These are phyloP conservation scores for Campoplex capitator DNA, from an alignment of 2,888 invertebrate genomes.

Conservation along the genomic window DNA sequence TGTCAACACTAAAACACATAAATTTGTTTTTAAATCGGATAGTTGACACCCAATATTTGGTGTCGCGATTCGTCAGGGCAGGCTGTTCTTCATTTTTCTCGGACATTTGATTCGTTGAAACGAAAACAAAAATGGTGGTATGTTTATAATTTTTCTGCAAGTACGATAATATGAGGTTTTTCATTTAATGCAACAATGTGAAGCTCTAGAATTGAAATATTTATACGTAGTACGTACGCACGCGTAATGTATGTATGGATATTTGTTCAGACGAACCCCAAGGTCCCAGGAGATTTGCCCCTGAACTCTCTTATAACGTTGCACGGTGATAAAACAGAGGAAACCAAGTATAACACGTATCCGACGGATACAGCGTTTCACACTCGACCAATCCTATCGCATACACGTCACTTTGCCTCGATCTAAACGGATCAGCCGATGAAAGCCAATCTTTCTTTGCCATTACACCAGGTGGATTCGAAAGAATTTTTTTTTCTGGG, in stretches of 20 bases:
- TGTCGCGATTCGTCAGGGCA: too few species aligned
- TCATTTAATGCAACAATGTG: background rate
- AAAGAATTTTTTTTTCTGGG: background rate
- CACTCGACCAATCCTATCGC: conserved; percentile 80
- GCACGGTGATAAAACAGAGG: conserved; percentile 26
- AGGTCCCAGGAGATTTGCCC: conserved; percentile 74
- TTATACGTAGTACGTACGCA: background rate
- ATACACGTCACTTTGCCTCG: conserved; percentile 63
- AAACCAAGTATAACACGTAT: conserved; percentile 62
- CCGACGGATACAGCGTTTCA: conserved; percentile 78
- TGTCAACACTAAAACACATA: too few species aligned
- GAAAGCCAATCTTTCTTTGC: conserved; percentile 40
- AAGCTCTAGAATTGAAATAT: background rate
- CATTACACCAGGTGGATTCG: background rate
- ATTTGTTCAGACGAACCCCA: conserved; percentile 73
- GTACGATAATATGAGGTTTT: background rate
- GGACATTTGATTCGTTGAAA: background rate
- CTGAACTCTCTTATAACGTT: conserved; percentile 12
- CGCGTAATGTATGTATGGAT: background rate
- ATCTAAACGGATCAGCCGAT: conserved; percentile 46
- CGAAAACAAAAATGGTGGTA: background rate
- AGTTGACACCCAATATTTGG: too few species aligned
- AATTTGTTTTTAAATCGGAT: too few species aligned
- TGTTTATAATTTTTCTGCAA: background rate
- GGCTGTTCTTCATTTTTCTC: background rate